Evolutionary conservation across 2,797 vertebrate genomes (phyloP).

Genomic region (Danio aesculapii): DNA sequence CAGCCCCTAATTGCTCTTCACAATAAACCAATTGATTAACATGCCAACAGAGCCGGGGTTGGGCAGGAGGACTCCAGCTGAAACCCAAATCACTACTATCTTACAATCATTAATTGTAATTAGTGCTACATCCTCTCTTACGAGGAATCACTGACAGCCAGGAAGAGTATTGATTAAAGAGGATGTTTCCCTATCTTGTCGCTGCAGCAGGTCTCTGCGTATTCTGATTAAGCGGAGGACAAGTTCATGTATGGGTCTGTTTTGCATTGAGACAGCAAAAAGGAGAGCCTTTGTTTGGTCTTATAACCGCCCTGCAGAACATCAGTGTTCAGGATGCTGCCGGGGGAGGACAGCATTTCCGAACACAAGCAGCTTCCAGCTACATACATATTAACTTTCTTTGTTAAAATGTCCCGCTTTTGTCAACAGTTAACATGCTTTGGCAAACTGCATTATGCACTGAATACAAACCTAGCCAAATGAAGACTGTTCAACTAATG

Average conservation of each 20-base stretch:
- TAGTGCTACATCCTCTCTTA: slow-evolving; percentile 52
- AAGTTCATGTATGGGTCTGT: background rate
- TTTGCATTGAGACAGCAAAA: slow-evolving; percentile 33
- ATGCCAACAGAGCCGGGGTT: slow-evolving; percentile 45
- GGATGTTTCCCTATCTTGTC: slow-evolving; percentile 33
- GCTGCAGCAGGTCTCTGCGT: slow-evolving; percentile 13
- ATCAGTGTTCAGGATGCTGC: slow-evolving; percentile 32
- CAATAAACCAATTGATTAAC: slow-evolving; percentile 51
- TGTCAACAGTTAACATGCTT: slow-evolving; percentile 8
- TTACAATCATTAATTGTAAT: slow-evolving; percentile 54
- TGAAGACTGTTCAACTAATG: background rate
- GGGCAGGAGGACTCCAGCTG: slow-evolving; percentile 43
- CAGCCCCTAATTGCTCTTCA: slow-evolving; percentile 48
- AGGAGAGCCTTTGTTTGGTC: slow-evolving; percentile 24
- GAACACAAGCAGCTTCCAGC: slow-evolving; percentile 36
- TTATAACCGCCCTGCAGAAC: slow-evolving; percentile 43
- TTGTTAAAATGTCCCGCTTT: slow-evolving; percentile 34
- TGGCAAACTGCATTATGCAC: slow-evolving; percentile 12
- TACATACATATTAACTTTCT: slow-evolving; percentile 15
- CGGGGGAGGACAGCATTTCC: slow-evolving; percentile 40
- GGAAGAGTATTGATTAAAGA: slow-evolving; percentile 50
- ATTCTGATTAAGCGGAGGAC: slow-evolving; percentile 10
- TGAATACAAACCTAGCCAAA: background rate
- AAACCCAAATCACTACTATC: slow-evolving; percentile 55
- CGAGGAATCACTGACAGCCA: slow-evolving; percentile 48